These are phyloP conservation scores for Cancer borealis DNA, from an alignment of 2,888 invertebrate genomes.

Conservation along the genomic window DNA sequence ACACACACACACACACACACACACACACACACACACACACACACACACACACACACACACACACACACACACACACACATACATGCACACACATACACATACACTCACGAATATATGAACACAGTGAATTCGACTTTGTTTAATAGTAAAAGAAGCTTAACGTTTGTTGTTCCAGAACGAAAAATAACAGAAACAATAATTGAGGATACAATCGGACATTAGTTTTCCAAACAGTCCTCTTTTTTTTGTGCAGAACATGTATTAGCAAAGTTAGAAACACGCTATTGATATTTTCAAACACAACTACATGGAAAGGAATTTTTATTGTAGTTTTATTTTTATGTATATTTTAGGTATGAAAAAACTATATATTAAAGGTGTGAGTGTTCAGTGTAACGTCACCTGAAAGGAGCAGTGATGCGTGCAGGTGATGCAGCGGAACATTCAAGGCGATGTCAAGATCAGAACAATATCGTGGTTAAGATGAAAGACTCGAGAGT, in stretches of 20 bases:
- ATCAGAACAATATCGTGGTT: background rate
- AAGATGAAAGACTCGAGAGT: too few species aligned
- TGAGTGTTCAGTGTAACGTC: background rate
- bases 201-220: background rate
- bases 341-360: background rate
- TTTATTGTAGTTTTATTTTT: background rate
- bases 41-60: slow-evolving; percentile 36
- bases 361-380: background rate
- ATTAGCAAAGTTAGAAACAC: too few species aligned
- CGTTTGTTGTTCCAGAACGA: background rate
- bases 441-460: background rate
- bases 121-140: background rate
- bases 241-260: background rate
- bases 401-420: background rate
- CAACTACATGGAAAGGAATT: background rate
- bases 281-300: background rate
- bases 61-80: slow-evolving; percentile 34
- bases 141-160: background rate
- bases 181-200: background rate
- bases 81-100: slow-evolving; percentile 7
- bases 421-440: background rate
- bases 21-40: slow-evolving; percentile 32
- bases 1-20: background rate
- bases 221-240: background rate
- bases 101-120: background rate